Evolutionary conservation across 2,888 invertebrate species (phyloP).

Genomic region (Carpatolechia fugitivella): DNA sequence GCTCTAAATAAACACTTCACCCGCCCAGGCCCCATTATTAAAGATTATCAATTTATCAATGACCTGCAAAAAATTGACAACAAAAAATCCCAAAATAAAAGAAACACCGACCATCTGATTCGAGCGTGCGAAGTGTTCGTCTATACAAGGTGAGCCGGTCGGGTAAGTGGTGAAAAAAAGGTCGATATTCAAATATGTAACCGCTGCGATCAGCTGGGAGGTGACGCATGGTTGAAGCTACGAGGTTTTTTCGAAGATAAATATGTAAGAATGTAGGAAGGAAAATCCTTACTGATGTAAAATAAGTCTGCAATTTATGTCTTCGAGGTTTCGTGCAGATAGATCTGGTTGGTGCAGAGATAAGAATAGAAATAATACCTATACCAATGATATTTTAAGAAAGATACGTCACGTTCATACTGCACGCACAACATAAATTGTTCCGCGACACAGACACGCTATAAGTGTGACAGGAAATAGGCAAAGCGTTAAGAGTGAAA

Average conservation of each 20-base stretch:
- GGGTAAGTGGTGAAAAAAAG: constrained; percentile 40
- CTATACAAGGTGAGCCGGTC: constrained; percentile 59
- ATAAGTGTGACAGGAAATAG: no score
- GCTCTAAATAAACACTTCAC: constrained; percentile 5
- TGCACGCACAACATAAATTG: no score
- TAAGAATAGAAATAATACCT: no score
- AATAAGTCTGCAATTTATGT: no score
- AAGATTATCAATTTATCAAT: constrained; percentile 15
- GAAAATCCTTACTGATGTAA: no score
- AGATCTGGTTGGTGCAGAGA: no score
- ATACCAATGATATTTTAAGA: no score
- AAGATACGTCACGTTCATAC: no score
- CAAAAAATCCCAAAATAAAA: constrained; percentile 33
- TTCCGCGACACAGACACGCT: no score
- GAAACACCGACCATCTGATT: constrained; percentile 45
- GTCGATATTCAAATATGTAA: constrained; percentile 29
- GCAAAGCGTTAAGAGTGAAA: no score
- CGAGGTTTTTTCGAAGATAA: background rate
- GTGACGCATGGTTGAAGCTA: background rate
- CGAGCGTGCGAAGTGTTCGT: constrained; percentile 64
- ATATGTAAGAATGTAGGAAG: background rate
- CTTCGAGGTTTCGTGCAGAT: no score
- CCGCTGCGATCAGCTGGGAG: constrained; percentile 35
- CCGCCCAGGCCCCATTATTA: constrained; percentile 6
- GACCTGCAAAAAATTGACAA: constrained; percentile 16